Evolutionary conservation across 2,888 invertebrate genomes (phyloP).

Genomic region (Empis livida): DNA sequence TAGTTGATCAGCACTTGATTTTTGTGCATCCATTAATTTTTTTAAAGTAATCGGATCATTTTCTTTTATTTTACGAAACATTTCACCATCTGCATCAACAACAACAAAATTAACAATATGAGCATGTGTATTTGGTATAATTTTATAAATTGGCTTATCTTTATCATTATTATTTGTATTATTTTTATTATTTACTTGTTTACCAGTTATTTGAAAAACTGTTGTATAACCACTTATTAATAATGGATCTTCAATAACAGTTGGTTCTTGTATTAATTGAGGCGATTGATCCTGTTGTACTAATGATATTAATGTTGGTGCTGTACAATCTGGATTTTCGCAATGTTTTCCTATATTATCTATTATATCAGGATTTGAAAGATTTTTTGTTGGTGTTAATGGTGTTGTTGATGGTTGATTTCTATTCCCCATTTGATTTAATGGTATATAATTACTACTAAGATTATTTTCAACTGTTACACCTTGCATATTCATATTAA

Average conservation of each 20-base stretch:
- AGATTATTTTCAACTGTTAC: too few relatives aligned
- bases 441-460: too few relatives aligned
- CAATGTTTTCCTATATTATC: conserved; percentile 15
- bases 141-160: conserved; percentile 24
- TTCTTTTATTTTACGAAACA: conserved; percentile 25
- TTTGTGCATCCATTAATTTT: conserved; percentile 26
- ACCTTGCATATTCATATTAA: too few relatives aligned
- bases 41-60: conserved; percentile 28
- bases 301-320: conserved; percentile 21
- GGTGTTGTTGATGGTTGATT: too few relatives aligned
- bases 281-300: conserved; percentile 20
- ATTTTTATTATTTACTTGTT: conserved; percentile 16
- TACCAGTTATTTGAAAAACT: conserved; percentile 29
- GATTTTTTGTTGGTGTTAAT: too few relatives aligned
- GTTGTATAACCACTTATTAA: conserved; percentile 30
- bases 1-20: conserved; percentile 27
- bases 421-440: too few relatives aligned
- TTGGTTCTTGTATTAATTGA: conserved; percentile 22
- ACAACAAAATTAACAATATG: conserved; percentile 32
- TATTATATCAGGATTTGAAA: too few relatives aligned
- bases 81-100: conserved; percentile 26
- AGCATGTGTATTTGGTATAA: conserved; percentile 32
- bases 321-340: conserved; percentile 20
- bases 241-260: conserved; percentile 24
- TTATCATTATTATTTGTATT: neutral